A percentile compares a stretch with the other conserved stretches of the same genome.
These are phyloP conservation scores for Leptopilina drosophilae DNA, from an alignment of 2,888 invertebrate genomes.

Conservation along the genomic window DNA sequence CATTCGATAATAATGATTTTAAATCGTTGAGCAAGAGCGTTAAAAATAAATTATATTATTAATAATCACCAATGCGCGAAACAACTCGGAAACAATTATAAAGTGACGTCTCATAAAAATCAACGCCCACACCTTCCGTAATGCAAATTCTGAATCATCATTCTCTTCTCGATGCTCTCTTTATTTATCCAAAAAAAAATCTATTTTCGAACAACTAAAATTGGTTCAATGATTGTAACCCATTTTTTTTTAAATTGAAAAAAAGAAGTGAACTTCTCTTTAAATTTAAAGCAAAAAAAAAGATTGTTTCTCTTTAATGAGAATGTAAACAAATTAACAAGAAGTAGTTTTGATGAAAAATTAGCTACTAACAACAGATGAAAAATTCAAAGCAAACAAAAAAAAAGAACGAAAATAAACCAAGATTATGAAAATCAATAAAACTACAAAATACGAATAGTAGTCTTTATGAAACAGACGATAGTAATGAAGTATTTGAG, in stretches of 20 bases:
- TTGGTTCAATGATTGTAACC: not conserved
- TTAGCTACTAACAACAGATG: conserved; percentile 6
- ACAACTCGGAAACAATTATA: conserved; percentile 35
- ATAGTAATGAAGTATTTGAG: too few species aligned
- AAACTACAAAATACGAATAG: not conserved
- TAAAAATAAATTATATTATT: conserved; percentile 28
- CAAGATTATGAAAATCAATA: not conserved
- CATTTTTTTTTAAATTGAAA: too few species aligned
- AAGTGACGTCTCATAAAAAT: conserved; percentile 10
- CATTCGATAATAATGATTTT: not conserved
- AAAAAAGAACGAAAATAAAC: not conserved
- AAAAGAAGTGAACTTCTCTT: not conserved
- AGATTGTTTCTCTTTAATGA: not conserved
- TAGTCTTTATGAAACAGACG: too few species aligned
- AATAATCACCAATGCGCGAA: conserved; percentile 8
- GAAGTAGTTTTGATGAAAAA: conserved; percentile 27
- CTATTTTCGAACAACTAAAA: conserved; percentile 23
- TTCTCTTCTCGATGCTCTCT: conserved; percentile 10
- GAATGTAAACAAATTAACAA: not conserved
- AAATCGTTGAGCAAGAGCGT: conserved; percentile 29
- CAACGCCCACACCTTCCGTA: conserved; percentile 32
- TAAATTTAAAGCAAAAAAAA: not conserved
- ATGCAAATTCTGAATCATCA: conserved; percentile 34
- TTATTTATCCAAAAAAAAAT: conserved; percentile 8
- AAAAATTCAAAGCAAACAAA: conserved; percentile 3